phyloP scores from a whole-genome alignment of 2,113 vertebrate genomes.

The Ascaphus truei region DNA sequence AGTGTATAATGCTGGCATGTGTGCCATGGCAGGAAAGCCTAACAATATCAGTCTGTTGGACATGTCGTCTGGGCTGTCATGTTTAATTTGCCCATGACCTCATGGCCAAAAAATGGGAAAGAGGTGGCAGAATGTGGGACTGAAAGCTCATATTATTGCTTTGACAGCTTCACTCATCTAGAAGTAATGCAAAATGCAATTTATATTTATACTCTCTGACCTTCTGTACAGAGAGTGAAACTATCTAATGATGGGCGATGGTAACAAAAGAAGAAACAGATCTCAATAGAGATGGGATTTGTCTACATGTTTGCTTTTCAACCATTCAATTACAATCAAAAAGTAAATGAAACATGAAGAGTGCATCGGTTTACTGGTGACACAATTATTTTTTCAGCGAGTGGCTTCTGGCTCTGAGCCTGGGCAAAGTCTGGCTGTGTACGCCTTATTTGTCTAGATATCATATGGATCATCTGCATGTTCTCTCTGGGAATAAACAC shows the following conservation, averaged over 20 bases:
- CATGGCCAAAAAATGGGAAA: constrained; percentile 83
- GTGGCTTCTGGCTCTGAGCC: constrained; percentile 61
- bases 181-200: constrained; percentile 98
- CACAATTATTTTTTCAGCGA: constrained; percentile 65
- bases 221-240: constrained; percentile 74
- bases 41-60: constrained; percentile 89
- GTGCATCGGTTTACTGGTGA: constrained; percentile 56
- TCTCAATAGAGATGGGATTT: constrained; percentile 72
- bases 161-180: constrained; percentile 98
- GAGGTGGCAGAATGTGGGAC: constrained; percentile 90
- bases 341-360: constrained; percentile 67
- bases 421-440: constrained; percentile 56
- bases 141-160: constrained; percentile 95
- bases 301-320: constrained; percentile 69
- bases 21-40: constrained; percentile 65
- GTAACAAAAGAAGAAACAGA: constrained; percentile 64
- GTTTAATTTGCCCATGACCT: constrained; percentile 97
- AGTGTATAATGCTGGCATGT: constrained; percentile 74
- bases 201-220: constrained; percentile 96
- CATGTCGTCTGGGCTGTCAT: constrained; percentile 91
- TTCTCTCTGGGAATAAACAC: constrained; percentile 50
- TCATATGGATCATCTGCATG: constrained; percentile 58
- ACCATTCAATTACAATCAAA: constrained; percentile 71
- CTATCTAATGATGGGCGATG: constrained; percentile 74
- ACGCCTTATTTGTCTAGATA: constrained; percentile 58